These are phyloP conservation scores for Pipra filicauda DNA, from an alignment of 2,113 vertebrate genomes.

Conservation along the genomic window DNA sequence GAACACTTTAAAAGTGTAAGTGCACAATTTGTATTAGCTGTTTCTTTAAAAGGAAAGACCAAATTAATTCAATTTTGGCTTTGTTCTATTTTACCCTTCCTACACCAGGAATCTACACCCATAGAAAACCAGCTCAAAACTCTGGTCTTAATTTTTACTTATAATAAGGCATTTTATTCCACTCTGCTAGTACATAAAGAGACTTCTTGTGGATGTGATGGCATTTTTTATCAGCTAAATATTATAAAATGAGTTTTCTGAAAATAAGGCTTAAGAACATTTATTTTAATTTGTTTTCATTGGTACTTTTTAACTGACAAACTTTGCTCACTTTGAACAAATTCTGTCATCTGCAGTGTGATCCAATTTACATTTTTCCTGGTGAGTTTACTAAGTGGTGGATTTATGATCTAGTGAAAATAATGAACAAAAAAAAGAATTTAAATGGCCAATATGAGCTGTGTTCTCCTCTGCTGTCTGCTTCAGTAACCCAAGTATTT, in stretches of 20 bases:
- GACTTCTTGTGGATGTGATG: not conserved
- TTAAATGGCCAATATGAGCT: not conserved
- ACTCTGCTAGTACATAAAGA: not conserved
- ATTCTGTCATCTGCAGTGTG: not conserved
- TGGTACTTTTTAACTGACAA: not conserved
- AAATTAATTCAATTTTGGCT: not conserved
- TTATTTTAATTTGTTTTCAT: not conserved
- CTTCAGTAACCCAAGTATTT: not conserved
- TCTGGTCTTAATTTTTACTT: not conserved
- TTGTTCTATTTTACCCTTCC: not conserved
- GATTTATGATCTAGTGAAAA: not conserved
- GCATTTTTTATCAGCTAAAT: not conserved
- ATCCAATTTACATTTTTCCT: not conserved
- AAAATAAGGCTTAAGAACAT: not conserved
- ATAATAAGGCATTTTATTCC: not conserved
- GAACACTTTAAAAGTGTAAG: not conserved
- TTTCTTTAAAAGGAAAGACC: not conserved
- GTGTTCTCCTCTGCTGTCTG: not conserved
- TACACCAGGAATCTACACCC: not conserved
- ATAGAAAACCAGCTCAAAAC: not conserved
- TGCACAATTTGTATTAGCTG: not conserved
- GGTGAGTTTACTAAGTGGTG: not conserved
- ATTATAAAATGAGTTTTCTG: not conserved
- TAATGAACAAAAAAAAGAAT: not conserved
- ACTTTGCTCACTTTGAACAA: not conserved